Base-by-base conservation (phyloP, 1,140 invertebrate genomes). In the Nixonia krombeini region DNA sequence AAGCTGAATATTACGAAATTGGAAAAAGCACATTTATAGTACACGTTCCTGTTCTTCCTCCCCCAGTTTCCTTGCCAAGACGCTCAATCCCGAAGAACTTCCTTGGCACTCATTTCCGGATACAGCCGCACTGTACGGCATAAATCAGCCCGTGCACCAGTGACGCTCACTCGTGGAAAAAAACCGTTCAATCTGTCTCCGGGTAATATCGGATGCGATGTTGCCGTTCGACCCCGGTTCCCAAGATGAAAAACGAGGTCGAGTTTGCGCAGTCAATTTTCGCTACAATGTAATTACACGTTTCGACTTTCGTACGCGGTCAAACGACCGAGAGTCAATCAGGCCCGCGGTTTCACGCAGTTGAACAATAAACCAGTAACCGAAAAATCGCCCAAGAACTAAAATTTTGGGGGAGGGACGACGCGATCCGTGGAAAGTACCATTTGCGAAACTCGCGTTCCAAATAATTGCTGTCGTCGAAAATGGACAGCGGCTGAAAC, bases 211-310 rank as follows among this genome's bases (percentile, higher is more conserved):
- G 51, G 46, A 62, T 31, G 28, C 61, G 64, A 72, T 64, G 65
- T 70, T 56, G 52, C 52, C 33, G 25, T 28, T 50, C 42, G 47
- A 49, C 64, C 40, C 58, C 46, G 62, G 63, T 70, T 53, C 40
- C 21, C 17, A 15, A 17, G 29, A 33, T 10, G 33, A 18, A 45
- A 52, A 73, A 66, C 57, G 58, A 55, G 71, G 67, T 26, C 58
- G 28, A 45, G 10, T 13, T 37, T 37, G 53, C 12, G 49, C 33
- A 9, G 35, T 42, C 50, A 53, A 61, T 62, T 68, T 44, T 21
- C 18, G 13, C 1, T 55, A 37, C 28, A 50, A 62, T 57, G 41
- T 53, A 57, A 69, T 63, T 53, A 69, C 25, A 58, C 51, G 55
- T 49, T 37, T 59, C 37, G 31, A 45, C 15, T 51, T 58, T 59